phyloP scores from a whole-genome alignment of 2,888 invertebrate genomes.

The Elmis aenea region DNA sequence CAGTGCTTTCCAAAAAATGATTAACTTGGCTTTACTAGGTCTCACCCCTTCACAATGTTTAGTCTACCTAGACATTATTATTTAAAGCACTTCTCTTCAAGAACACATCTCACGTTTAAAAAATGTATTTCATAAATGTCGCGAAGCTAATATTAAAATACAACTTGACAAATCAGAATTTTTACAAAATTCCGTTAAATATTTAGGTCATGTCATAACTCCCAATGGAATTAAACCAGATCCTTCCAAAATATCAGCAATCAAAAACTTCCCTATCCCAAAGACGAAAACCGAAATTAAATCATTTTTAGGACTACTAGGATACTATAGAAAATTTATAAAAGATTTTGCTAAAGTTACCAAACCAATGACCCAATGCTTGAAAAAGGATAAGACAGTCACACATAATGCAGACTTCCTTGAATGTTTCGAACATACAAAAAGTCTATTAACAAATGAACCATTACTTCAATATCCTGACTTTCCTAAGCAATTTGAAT shows the following conservation, averaged over 20 bases:
- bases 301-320: slow-evolving; percentile 25
- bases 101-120: slow-evolving; percentile 21
- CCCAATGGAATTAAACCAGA: slow-evolving; percentile 32
- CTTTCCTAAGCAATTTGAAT: slow-evolving; percentile 27
- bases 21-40: slow-evolving; percentile 21
- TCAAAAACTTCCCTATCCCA: slow-evolving; percentile 25
- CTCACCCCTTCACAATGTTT: slow-evolving; percentile 14
- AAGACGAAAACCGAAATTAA: slow-evolving; percentile 28
- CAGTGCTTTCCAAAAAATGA: slow-evolving; percentile 12
- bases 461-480: slow-evolving; percentile 29
- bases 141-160: no score
- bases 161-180: no score
- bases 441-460: no score
- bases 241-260: slow-evolving; percentile 29
- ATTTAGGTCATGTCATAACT: slow-evolving; percentile 34
- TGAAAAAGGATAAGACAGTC: slow-evolving; percentile 20
- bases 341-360: slow-evolving; percentile 21
- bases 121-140: slow-evolving; percentile 24
- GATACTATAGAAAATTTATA: no score
- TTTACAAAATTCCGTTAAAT: no score
- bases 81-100: slow-evolving; percentile 20
- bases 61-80: slow-evolving; percentile 31
- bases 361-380: slow-evolving; percentile 21
- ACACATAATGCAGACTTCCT: slow-evolving; percentile 11
- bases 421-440: slow-evolving; percentile 13